Evolutionary conservation across 1,140 invertebrate species (phyloP).

Genomic region (Drosophila tsacasi): DNA sequence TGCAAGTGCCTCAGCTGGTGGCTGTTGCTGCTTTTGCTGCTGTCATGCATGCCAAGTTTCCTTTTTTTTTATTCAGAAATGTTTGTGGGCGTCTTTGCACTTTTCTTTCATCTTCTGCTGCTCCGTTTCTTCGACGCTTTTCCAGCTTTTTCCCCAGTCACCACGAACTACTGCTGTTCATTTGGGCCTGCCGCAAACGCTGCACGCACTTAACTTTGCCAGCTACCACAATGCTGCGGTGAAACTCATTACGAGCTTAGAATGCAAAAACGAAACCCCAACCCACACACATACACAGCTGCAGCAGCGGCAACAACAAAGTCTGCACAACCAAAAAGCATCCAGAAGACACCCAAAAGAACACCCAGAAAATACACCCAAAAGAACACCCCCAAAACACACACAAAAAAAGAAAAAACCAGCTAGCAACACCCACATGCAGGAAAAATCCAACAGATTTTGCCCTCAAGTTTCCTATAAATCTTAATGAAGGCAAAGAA

Average conservation of each 20-base stretch:
- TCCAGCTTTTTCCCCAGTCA: conserved; percentile 1
- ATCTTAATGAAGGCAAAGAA: conserved; percentile 75
- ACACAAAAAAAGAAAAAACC: not conserved
- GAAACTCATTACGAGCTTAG: conserved; percentile 82
- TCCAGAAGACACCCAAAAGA: conserved; percentile 8
- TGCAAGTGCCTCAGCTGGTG: conserved; percentile 70
- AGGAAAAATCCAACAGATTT: conserved; percentile 8
- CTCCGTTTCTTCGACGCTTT: conserved; percentile 27
- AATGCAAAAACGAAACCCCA: conserved; percentile 76
- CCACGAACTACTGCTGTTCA: conserved; percentile 48
- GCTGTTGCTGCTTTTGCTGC: conserved; percentile 31
- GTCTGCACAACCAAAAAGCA: conserved; percentile 20
- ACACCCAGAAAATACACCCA: conserved; percentile 3
- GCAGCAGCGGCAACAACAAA: conserved; percentile 29
- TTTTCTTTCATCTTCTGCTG: conserved; percentile 59
- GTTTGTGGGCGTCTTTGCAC: conserved; percentile 67
- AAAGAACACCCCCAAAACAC: not conserved
- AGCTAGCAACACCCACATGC: not conserved
- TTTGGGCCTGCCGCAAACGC: conserved; percentile 73
- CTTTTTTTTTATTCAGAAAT: conserved; percentile 63
- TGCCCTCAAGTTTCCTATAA: conserved; percentile 64
- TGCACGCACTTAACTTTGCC: conserved; percentile 80
- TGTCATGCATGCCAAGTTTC: conserved; percentile 70
- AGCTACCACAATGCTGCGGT: conserved; percentile 77
- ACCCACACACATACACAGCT: conserved; percentile 23